Evolutionary conservation across 2,888 invertebrate genomes (phyloP), one percentile per base, ranked within the genome.

Genomic region (Hydraecia micacea): DNA sequence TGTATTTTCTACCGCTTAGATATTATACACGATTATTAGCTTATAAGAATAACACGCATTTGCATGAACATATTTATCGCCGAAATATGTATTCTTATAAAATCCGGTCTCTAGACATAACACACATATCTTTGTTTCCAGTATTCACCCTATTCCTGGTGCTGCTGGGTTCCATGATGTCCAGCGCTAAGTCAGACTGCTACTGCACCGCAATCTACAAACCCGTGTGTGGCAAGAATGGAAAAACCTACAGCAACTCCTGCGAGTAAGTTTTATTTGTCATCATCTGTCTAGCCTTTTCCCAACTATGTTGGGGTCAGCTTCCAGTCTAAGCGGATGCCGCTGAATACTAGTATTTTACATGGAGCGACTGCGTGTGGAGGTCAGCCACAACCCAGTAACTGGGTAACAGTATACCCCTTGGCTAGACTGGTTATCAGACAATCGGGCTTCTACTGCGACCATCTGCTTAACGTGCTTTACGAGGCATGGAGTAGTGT

Each of bases 151-250:
- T 79, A 13, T 79, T 79, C 25, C 15, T 79, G 60, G 81, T 79
- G 60, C 75, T 79, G 60, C 18, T 62, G 66, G 42, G 79, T 9
- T 28, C 75, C 18, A 60, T 79, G 75, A 42, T 81, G 66, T 42
- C 49, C 42, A 67, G 25, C 60, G 81, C 75, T 13, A 0, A 0
- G 1, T 0, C 0, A 0, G 1, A 2, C 13, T 81, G 79, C 60
- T 0, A 62, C 66, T 79, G 79, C 11, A 4, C 60, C 4, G 25
- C 28, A 0, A 5, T 55, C 52, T 60, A 0, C 15, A 11, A 21
- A 28, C 81, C 81, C 3, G 81, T 79, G 13, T 79, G 79, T 25
- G 75, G 81, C 42, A 13, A 7, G 7, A 3, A 79, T 46, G 81
- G 79, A 15, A 6, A 2, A 3, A 79, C 81, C 0, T 79, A 79